Percentiles rank a stretch among this genome's conserved stretches.
phyloP scores from a whole-genome alignment of 1,140 invertebrate species.

The Bombus ignitus region DNA sequence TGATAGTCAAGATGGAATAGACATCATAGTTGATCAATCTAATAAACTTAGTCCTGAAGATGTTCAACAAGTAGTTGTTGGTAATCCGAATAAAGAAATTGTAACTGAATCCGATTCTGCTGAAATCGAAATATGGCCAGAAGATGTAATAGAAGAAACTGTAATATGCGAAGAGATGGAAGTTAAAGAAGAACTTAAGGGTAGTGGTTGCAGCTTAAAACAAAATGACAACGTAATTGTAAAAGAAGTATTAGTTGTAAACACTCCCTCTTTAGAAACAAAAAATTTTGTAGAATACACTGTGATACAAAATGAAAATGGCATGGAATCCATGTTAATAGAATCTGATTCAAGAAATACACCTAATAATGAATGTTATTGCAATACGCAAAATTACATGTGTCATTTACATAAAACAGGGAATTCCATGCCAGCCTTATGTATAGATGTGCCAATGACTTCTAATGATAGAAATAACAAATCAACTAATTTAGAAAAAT shows the following conservation, averaged over 20 bases:
- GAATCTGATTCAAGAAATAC: slow-evolving; percentile 34
- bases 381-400: slow-evolving; percentile 56
- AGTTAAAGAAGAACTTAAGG: slow-evolving; percentile 66
- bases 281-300: slow-evolving; percentile 74
- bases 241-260: slow-evolving; percentile 73
- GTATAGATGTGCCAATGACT: slow-evolving; percentile 43
- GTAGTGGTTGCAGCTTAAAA: slow-evolving; percentile 53
- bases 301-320: slow-evolving; percentile 74
- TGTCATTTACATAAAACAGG: slow-evolving; percentile 59
- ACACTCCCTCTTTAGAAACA: slow-evolving; percentile 63
- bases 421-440: slow-evolving; percentile 39
- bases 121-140: slow-evolving; percentile 69
- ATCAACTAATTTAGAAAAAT: slow-evolving; percentile 32
- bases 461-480: slow-evolving; percentile 15
- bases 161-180: slow-evolving; percentile 81
- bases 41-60: slow-evolving; percentile 66
- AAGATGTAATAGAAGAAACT: slow-evolving; percentile 79
- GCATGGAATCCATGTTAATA: slow-evolving; percentile 69
- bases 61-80: slow-evolving; percentile 66
- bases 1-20: slow-evolving; percentile 66
- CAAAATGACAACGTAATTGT: slow-evolving; percentile 62
- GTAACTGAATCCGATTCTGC: slow-evolving; percentile 37
- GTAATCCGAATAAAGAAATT: slow-evolving; percentile 50
- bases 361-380: slow-evolving; percentile 50
- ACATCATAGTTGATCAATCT: slow-evolving; percentile 44